Conservation (phyloP, 1,140 invertebrate genomes). For the Cryptotermes secundus region DNA sequence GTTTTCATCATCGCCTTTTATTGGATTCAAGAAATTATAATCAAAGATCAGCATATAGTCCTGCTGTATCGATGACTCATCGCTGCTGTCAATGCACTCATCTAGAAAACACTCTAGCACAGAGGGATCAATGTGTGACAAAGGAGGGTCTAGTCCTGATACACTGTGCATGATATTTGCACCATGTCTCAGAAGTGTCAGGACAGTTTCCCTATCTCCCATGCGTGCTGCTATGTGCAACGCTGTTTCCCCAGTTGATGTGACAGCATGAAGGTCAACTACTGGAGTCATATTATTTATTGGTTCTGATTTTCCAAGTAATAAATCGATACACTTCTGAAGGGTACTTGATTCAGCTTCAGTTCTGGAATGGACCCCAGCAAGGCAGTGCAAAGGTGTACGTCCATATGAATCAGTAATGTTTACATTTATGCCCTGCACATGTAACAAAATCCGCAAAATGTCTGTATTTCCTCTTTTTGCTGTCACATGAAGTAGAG, state of each 20-base stretch:
- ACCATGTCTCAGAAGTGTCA: constrained; percentile 62
- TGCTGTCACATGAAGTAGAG: constrained; percentile 66
- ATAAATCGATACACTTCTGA: not conserved
- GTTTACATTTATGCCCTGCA: not conserved
- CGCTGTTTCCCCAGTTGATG: constrained; percentile 72
- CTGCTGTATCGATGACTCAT: constrained; percentile 54
- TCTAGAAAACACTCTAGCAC: constrained; percentile 68
- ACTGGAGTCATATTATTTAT: constrained; percentile 29
- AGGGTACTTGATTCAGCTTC: not conserved
- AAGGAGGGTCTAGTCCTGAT: constrained; percentile 61
- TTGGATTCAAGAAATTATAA: constrained; percentile 67
- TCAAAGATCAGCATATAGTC: constrained; percentile 69
- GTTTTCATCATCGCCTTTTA: constrained; percentile 34
- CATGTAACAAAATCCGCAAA: constrained; percentile 53
- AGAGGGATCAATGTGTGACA: constrained; percentile 65
- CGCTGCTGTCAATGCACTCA: constrained; percentile 64
- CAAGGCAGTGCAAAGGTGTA: constrained; percentile 21
- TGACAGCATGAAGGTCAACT: constrained; percentile 63
- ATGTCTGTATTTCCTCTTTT: constrained; percentile 57
- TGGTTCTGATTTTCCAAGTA: not conserved
- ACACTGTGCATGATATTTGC: constrained; percentile 71
- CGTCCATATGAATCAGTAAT: not conserved
- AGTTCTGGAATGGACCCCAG: not conserved
- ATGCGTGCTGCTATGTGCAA: constrained; percentile 79
- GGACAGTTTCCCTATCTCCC: constrained; percentile 58